Conservation (phyloP, 2,888 invertebrate species). For the Teleiodes luculella region DNA sequence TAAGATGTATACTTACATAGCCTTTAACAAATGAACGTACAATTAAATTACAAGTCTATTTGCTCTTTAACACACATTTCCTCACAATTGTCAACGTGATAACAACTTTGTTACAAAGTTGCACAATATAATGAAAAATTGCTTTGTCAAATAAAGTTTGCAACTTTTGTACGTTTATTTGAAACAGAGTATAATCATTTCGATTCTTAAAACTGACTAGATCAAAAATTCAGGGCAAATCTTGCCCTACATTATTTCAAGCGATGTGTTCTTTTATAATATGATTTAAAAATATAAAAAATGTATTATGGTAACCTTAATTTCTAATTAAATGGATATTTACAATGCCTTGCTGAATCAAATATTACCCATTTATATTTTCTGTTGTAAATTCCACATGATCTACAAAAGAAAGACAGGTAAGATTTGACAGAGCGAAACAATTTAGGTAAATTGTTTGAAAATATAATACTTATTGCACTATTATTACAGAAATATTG, state of each 20-base stretch:
- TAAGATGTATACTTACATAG: conserved; percentile 4
- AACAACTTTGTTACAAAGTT: too few relatives aligned
- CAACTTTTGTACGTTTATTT: too few relatives aligned
- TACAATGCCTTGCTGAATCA: conserved; percentile 41
- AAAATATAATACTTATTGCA: background rate
- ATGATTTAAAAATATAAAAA: conserved; percentile 64
- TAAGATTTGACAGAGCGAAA: conserved; percentile 10
- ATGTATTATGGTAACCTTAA: conserved; percentile 57
- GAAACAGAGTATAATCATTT: background rate
- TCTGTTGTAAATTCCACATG: conserved; percentile 29
- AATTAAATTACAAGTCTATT: too few relatives aligned
- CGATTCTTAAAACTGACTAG: conserved; percentile 62
- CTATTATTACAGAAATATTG: background rate
- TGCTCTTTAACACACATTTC: too few relatives aligned
- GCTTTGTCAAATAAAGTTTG: too few relatives aligned
- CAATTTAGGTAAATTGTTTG: background rate
- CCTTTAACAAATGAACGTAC: too few relatives aligned
- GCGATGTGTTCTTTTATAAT: conserved; percentile 30
- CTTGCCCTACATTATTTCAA: conserved; percentile 49
- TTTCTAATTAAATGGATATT: conserved; percentile 52
- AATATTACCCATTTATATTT: conserved; percentile 25
- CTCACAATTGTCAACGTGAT: too few relatives aligned
- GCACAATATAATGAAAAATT: too few relatives aligned
- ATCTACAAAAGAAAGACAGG: conserved; percentile 24
- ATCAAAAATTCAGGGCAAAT: conserved; percentile 56